phyloP scores from a whole-genome alignment of 92 coral and sea anemone genomes.

The Zoanthus solanderi region DNA sequence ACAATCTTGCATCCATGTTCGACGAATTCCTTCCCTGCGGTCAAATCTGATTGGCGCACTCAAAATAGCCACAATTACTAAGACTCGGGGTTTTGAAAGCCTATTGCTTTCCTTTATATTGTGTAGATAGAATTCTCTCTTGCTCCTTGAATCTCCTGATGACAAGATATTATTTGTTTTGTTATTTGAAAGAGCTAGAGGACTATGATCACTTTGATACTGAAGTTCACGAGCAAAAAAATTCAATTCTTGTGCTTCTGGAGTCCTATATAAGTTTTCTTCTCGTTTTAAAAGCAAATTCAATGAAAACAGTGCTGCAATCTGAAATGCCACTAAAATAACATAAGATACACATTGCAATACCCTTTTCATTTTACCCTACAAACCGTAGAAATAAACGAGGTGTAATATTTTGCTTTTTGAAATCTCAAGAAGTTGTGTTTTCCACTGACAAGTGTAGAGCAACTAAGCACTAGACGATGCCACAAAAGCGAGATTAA shows the following conservation, averaged over 20 bases:
- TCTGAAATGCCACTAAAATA: slow-evolving; percentile 1
- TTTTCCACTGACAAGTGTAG: not conserved
- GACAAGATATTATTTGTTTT: not conserved
- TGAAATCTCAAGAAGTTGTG: not conserved
- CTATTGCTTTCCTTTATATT: not conserved
- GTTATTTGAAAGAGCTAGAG: not conserved
- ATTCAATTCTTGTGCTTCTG: not conserved
- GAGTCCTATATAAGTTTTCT: not conserved
- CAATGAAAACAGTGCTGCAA: slow-evolving; percentile 14
- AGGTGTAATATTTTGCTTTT: not conserved
- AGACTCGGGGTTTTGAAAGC: slow-evolving; percentile 43
- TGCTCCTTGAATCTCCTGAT: not conserved
- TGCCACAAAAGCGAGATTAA: too few species aligned
- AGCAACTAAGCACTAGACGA: not conserved
- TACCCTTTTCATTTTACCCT: not conserved
- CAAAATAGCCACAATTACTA: slow-evolving; percentile 78
- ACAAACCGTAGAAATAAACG: not conserved
- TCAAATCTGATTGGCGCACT: slow-evolving; percentile 93
- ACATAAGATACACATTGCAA: slow-evolving; percentile 5
- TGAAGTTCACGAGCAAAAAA: not conserved
- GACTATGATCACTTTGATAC: not conserved
- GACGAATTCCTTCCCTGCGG: slow-evolving; percentile 85
- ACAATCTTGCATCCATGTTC: slow-evolving; percentile 90
- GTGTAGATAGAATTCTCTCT: not conserved
- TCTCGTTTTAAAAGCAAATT: slow-evolving; percentile 14